Base-by-base conservation (phyloP, 2,113 vertebrate species). In the Zosterops hypoxanthus region DNA sequence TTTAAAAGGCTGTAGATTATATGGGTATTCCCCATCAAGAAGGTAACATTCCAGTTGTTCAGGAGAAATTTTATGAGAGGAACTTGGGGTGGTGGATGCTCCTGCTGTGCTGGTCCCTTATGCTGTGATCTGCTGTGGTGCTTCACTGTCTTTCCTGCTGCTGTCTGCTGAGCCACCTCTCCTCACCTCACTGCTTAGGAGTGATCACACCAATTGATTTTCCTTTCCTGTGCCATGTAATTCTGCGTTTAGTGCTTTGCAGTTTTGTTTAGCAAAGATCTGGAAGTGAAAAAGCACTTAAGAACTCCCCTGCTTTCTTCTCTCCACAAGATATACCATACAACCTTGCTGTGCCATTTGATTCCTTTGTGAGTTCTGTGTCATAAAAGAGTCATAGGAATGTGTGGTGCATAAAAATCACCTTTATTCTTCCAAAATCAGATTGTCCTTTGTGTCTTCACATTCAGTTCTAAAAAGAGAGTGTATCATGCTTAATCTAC, bases 41-140 rank as follows among this genome's bases (percentile, higher is more conserved):
- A 55, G 9, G 19, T 6, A 9, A 24, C 3, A 5, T 39, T 59
- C 6, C 4, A 16, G 4, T 41, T 77, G 44, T 47, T 29, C 46
- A 57, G 60, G 36, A 71, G 59, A 41, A 53, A 47, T 56, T 33
- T 29, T 66, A 2, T 21, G 52, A 56, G 86, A 71, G 46, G 49
- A 82, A 3, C 39, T 14, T 29, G 28, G 5, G 9, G 1, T 42
- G 39, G 15, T n/a, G 21, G n/a, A 4, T 82, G 49, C 61, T 79
- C 15, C 73, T 81, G 24, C 57, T 50, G 23, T 3, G 3, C 61
- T 39, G 8, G 19, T 78, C 49, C 22, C 29, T 50, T 68, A 1
- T 26, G 22, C 78, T 50, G 10, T 36, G 47, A 12, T 57, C 14
- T 56, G 39, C 63, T 53, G 0, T 0, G 4, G 19, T 2, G 4